Evolutionary conservation across 2,888 invertebrate species (phyloP), one percentile per base, ranked within the genome.

Genomic region (Clunio marinus): DNA sequence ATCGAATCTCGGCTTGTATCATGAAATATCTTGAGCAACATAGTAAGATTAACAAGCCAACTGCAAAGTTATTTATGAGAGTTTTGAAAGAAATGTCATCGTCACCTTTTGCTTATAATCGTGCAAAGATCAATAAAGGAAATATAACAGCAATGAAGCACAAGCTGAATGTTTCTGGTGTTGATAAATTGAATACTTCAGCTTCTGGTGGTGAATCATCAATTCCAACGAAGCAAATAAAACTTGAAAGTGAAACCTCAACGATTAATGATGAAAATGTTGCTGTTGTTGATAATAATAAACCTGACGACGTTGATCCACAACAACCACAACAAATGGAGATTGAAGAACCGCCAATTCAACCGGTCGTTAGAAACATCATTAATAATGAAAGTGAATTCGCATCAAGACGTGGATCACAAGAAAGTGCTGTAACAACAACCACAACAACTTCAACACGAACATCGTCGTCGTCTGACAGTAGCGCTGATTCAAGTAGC

Each of bases 1-100:
- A 89, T 75, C 83, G 96, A 74, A 88, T 93, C 68, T 93, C 96
- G 76, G 89, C 93, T 0, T 88, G 91, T n/a, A 89, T 93, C 73
- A 80, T 96, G 3, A 96, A 94, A 78, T 89, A 88, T 76, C 81
- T 96, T 28, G 89, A 91, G 74, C 84, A 87, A 71, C 86, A 88
- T 72, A 89, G 88, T 83, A 60, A 81, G 78, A 71, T 83, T 81
- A 57, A 78, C 83, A 2, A 87, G 84, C 10, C 82, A 82, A 74
- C 86, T 86, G 75, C 81, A 78, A 72, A 81, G 80, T 71, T 85
- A 81, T 75, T 82, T 85, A 73, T 81, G 80, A 73, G 77, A 78
- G 74, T 75, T 7, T 71, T 81, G 1, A 77, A 77, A 68, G 77
- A 78, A 66, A 77, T 81, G 58, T 77, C 80, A 0, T 76, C 76